Evolutionary conservation across 2,113 vertebrate species (phyloP).

Genomic region (Brachyhypopomus occidentalis): DNA sequence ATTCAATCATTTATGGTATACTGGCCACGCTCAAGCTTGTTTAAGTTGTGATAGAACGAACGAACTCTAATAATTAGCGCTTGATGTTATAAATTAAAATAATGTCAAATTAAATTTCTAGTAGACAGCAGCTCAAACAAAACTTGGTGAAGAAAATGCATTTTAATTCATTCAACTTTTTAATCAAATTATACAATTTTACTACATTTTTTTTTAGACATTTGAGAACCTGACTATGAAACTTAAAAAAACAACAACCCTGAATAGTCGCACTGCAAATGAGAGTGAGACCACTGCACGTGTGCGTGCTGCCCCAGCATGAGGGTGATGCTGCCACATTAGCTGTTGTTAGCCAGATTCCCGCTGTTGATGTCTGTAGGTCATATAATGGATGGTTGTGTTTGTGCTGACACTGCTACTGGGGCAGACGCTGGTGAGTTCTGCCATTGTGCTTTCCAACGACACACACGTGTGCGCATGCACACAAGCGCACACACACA

Average conservation of each 20-base stretch:
- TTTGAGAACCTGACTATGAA: not conserved
- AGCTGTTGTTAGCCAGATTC: conserved; percentile 8
- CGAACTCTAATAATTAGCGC: too few species aligned
- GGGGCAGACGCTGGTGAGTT: conserved; percentile 35
- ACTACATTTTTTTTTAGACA: not conserved
- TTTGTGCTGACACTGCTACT: not conserved
- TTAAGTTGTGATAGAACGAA: too few species aligned
- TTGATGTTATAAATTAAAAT: too few species aligned
- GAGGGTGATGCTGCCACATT: not conserved
- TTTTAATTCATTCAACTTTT: too few species aligned
- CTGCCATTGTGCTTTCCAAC: not conserved
- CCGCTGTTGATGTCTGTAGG: conserved; percentile 13
- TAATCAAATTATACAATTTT: not conserved
- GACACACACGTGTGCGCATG: not conserved
- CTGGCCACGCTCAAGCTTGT: too few species aligned
- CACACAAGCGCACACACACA: conserved; percentile 7
- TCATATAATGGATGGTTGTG: conserved; percentile 27
- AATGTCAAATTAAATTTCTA: too few species aligned
- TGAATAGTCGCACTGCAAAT: conserved; percentile 16
- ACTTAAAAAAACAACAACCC: not conserved
- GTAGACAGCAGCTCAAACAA: too few species aligned
- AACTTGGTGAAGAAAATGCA: too few species aligned
- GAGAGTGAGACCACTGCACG: conserved; percentile 47
- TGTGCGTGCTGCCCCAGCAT: not conserved
- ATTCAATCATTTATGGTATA: not conserved